These are phyloP conservation scores for Junonia oenone DNA, from an alignment of 2,888 invertebrate species.

Conservation along the genomic window DNA sequence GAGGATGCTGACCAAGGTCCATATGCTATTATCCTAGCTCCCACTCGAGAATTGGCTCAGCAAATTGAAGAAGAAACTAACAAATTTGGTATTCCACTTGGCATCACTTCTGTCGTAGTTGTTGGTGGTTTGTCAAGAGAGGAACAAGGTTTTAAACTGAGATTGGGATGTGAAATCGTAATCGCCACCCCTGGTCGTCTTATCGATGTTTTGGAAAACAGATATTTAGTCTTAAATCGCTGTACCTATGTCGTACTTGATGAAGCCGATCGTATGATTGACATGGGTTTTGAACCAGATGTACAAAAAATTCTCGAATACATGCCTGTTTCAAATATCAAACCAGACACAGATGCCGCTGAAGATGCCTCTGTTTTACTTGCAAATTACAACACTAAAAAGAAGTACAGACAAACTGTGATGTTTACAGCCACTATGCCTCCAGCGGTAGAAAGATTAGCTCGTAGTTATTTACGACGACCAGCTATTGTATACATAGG, in stretches of 20 bases:
- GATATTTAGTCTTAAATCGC: constrained; percentile 96
- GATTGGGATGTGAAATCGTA: constrained; percentile 99
- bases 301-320: constrained; percentile 98
- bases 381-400: constrained; percentile 96
- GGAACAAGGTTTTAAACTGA: constrained; percentile 97
- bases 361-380: constrained; percentile 95
- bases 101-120: constrained; percentile 96
- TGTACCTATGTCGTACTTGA: constrained; percentile 98
- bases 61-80: constrained; percentile 99
- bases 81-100: constrained; percentile 96
- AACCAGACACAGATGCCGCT: constrained; percentile 98
- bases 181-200: constrained; percentile 99
- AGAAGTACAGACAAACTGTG: constrained; percentile 99
- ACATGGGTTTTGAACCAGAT: constrained; percentile 99
- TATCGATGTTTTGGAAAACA: constrained; percentile 98
- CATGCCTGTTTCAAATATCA: constrained; percentile 98
- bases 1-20: constrained; percentile 97
- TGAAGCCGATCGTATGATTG: constrained; percentile 99
- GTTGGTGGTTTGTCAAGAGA: constrained; percentile 98
- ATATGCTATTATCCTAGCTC: constrained; percentile 98
- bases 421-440: constrained; percentile 99
- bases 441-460: constrained; percentile 96
- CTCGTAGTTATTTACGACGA: constrained; percentile 94
- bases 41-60: constrained; percentile 99
- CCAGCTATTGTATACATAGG: constrained; percentile 99